A percentile compares a stretch with the other conserved stretches of the same genome.
These are phyloP conservation scores for Amphipyra tragopoginis DNA, from an alignment of 2,888 invertebrate species.

Conservation along the genomic window DNA sequence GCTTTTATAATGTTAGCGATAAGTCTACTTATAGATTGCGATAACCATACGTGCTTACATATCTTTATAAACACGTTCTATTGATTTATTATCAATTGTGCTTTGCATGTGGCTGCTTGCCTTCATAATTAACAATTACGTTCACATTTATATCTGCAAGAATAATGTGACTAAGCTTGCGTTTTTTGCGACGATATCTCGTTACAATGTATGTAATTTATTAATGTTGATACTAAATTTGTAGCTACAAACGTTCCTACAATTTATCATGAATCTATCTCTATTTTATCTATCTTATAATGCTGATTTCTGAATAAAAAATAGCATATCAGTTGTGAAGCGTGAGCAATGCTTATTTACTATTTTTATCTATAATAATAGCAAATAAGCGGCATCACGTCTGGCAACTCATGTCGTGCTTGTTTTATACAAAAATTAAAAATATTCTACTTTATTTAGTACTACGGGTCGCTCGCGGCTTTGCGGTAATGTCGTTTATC, in stretches of 20 bases:
- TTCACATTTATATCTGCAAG: slow-evolving; percentile 26
- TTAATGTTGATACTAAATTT: slow-evolving; percentile 6
- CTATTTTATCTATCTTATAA: slow-evolving; percentile 12
- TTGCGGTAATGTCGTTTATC: no score
- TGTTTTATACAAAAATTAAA: background rate
- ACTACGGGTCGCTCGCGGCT: no score
- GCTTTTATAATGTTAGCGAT: slow-evolving; percentile 30
- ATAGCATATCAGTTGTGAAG: slow-evolving; percentile 5
- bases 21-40: slow-evolving; percentile 33
- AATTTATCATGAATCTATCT: slow-evolving; percentile 10
- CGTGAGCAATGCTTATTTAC: slow-evolving; percentile 11
- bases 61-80: slow-evolving; percentile 25
- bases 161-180: slow-evolving; percentile 24
- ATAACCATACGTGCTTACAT: slow-evolving; percentile 35
- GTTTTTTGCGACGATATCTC: slow-evolving; percentile 26
- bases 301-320: slow-evolving; percentile 11
- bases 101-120: slow-evolving; percentile 46
- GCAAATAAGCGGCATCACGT: background rate
- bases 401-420: background rate
- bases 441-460: background rate
- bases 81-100: slow-evolving; percentile 52
- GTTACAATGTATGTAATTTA: slow-evolving; percentile 21
- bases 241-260: slow-evolving; percentile 1
- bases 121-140: slow-evolving; percentile 45
- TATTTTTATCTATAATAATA: slow-evolving; percentile 19